Base-by-base conservation (phyloP, 2,113 vertebrate species). In the Gavialis gangeticus region DNA sequence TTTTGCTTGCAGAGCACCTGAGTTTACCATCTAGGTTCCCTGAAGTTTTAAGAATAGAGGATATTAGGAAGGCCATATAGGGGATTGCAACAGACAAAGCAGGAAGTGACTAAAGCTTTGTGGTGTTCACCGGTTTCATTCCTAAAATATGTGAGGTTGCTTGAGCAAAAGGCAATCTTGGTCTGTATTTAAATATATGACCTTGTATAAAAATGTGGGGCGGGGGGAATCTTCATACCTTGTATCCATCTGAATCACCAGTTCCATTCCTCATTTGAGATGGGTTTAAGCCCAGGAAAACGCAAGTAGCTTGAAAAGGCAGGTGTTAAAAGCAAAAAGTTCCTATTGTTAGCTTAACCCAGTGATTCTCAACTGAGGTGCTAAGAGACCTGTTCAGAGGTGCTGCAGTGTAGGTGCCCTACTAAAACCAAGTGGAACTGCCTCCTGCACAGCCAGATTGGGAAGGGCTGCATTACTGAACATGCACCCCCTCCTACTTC, bases 91-190 rank as follows among this genome's bases (percentile, higher is more conserved):
- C 62, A 87, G 91, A 57, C 67, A 63, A 90, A 79, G 30, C 86
- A 90, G 96, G 91, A 95, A 94, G 94, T 78, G 57, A 89, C 84
- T 94, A 3, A 93, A 94, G 90, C 54, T 37, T 89, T 73, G 82
- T 62, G 84, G 58, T 82, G 88, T 54, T 54, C 84, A 79, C 75
- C 88, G 94, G 92, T 84, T 95, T 94, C 57, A 3, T 75, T 92
- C 81, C 62, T 83, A 80, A 94, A 96, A 91, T 90, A 83, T 6
- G 24, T 2, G 79, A 92, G 83, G 85, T 79, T 37, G 46, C 88
- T 88, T 57, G 55, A 59, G 90, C 84, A 0, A 87, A 95, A 88
- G 94, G 69, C 87, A 60, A 0, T 15, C 76, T 91, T 97, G 91
- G 92, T 94, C 76, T 89, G 91, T 57, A 78, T 90, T 88, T 30